Evolutionary conservation across 2,888 invertebrate genomes (phyloP), one percentile per base, ranked within the genome.

Genomic region (Ypsolopha scabrella): DNA sequence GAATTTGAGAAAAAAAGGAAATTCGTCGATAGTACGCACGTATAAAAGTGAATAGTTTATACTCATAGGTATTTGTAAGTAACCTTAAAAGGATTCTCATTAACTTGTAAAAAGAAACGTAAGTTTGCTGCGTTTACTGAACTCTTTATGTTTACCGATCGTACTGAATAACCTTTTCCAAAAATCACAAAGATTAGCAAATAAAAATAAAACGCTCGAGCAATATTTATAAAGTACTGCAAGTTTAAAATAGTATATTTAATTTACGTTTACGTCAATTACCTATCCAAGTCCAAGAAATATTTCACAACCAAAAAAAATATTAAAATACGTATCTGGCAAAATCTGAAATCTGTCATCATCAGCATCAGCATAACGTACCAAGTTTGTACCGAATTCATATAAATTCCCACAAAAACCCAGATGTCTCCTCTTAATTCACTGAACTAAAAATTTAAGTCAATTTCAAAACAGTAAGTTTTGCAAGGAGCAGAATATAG

Each of bases 391-490:
- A 24, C 24, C 24, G 24, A 24, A 24, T 24, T 24, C 24, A 24
- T 24, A 4, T 24, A 24, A 24, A 4, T 24, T 24, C 24, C 24
- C 24, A 24, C n/a, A 24, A 24, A 24, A 49, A 41, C 43, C n/a
- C 51, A 51, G 50, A 51, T 48, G 48, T 43, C 43, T 13, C 52
- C 52, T 10, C 33, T 52, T 51, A 50, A 54, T 48, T 55, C 54
- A 53, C 48, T 53, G 54, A 53, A 53, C 54, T 51, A 49, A 53
- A 55, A 53, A 53, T 55, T 54, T 43, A 13, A 38, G 9, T 9
- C 6, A 36, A 37, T 53, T 53, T 49, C 51, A 44, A 46, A 45
- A 51, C 47, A 14, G 37, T 33, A 1, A 6, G 34, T 51, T 48
- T 53, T 51, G 53, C 53, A 53, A 53, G 49, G 44, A 14, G 11